Evolutionary conservation across 2,113 vertebrate species (phyloP).

Genomic region (Anguilla japonica): DNA sequence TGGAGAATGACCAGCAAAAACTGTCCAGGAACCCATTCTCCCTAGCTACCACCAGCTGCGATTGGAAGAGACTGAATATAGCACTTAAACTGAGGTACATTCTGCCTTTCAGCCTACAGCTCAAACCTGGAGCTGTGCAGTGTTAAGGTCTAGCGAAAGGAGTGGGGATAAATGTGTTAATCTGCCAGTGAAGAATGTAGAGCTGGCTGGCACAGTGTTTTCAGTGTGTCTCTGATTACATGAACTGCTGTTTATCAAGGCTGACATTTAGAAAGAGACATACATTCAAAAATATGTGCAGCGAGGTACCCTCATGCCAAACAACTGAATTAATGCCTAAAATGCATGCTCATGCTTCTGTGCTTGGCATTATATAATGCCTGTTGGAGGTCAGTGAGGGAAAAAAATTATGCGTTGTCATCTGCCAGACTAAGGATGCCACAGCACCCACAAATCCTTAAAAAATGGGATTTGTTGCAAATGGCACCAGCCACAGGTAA

Average conservation of each 20-base stretch:
- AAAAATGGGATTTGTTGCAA: conserved; percentile 20
- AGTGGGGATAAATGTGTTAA: background rate
- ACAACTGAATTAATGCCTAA: background rate
- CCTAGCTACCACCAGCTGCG: background rate
- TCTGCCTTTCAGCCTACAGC: background rate
- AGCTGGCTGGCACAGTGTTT: background rate
- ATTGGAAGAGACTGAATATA: background rate
- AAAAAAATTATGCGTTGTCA: conserved; percentile 17
- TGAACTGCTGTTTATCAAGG: background rate
- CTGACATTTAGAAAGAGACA: background rate
- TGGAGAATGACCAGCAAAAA: background rate
- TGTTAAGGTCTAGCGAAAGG: background rate
- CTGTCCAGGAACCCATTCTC: background rate
- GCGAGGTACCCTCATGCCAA: background rate
- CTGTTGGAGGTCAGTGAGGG: conserved; percentile 2
- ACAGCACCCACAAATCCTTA: background rate
- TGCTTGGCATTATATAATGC: conserved; percentile 20
- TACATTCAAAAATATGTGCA: background rate
- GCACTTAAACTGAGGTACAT: background rate
- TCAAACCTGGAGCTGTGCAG: background rate
- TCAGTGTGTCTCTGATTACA: background rate
- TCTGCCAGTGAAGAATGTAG: background rate
- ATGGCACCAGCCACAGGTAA: background rate
- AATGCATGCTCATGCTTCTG: background rate
- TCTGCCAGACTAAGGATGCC: conserved; percentile 12